Base-by-base conservation (phyloP, 1,140 invertebrate species). In the Apis dorsata region DNA sequence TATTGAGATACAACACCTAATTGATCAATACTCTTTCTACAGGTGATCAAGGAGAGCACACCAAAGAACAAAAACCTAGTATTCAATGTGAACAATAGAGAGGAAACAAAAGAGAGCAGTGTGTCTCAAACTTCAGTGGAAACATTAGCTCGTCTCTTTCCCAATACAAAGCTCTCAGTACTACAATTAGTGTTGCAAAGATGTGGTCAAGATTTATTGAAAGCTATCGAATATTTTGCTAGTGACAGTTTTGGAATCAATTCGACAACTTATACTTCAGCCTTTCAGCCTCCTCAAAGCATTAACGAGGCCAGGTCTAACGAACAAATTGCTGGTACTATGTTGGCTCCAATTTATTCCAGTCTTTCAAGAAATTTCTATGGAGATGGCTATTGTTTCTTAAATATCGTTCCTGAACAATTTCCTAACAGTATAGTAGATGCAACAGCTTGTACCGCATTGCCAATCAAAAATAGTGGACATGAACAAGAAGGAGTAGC, bases 91-190 rank as follows among this genome's bases (percentile, higher is more conserved):
- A 63, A 75, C 51, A 79, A 59, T 28, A 17, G 49, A 28, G 91
- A 93, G 15, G 83, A 60, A 15, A 34, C 73, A 19, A 89, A 81
- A 5, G 86, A 88, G n/a, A 12, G n/a, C 60, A 66, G 90, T 1
- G 94, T 95, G 11, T 95, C 95, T 34, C 94, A 96, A 60, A 95
- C 95, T 9, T 96, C 97, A 1, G 93, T 99, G 57, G 97, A 99
- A 85, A 98, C 98, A 93, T 93, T 99, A 59, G 95, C 96, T 10
- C 96, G 97, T 69, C 93, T 99, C 10, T 99, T 99, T 92, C 98
- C 98, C 0, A 96, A 97, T 69, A 96, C 96, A 70, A 98, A 99
- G 91, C 95, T 97, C 19, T 96, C 97, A 0, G 98, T 99, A 0
- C 92, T 99, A 62, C 98, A 99, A 89, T 92, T 99, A 75, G 97